Evolutionary conservation across 2,113 vertebrate species (phyloP), one percentile per base, ranked within the genome.

Genomic region (Actenoides lindsayi): DNA sequence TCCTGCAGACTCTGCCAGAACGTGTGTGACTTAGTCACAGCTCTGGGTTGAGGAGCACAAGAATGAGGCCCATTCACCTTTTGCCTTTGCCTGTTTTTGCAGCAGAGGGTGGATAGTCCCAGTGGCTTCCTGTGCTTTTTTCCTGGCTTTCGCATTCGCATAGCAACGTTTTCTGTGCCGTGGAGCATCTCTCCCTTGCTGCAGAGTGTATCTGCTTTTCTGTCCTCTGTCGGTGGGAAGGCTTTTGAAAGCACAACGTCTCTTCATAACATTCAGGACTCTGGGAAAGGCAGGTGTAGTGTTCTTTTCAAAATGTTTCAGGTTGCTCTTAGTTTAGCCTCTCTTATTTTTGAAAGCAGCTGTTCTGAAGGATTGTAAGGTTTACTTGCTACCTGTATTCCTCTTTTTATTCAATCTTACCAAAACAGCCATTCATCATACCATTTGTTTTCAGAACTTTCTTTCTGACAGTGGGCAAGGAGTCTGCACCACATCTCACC

Each of bases 161-260:
- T 50, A 4, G 0, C 13, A 50, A 57, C 30, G 48, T 57, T 53
- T 27, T 16, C 42, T 23, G 11, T 41, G 27, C 0, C 1, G 53
- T 28, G n/a, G 27, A 84, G 39, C 0, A 1, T 50, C 33, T 27
- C 28, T 82, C 33, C 17, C 42, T 63, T 0, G 0, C 56, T 75
- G 46, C 28, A 65, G 33, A 51, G 7, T 33, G 13, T 44, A 33
- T 50, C 18, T 95, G 51, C 37, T 79, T 59, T 67, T 39, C 41
- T 39, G 56, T 48, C 65, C 37, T 83, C 65, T 77, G 35, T 33
- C 67, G 56, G 30, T 67, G 69, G 6, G 70, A 15, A 8, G 60
- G 44, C 50, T 92, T 90, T 73, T 88, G 60, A 90, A 78, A 75
- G 51, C 13, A 44, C 50, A 82, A 7, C 6, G 4, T 60, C 51